Evolutionary conservation across 2,113 vertebrate species (phyloP).

Genomic region (Physeter macrocephalus): DNA sequence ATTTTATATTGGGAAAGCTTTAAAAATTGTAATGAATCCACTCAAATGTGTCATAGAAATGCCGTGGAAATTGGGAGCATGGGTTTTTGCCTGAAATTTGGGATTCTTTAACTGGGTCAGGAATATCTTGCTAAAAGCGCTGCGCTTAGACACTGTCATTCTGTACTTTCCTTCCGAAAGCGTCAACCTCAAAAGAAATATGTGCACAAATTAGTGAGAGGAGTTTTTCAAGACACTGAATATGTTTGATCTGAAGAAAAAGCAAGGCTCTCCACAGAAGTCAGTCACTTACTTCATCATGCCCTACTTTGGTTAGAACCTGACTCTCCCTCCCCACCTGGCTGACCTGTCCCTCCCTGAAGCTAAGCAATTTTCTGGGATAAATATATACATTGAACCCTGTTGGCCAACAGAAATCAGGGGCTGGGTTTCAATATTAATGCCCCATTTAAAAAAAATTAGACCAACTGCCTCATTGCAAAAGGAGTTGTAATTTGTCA

Average conservation of each 20-base stretch:
- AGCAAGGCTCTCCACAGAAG: background rate
- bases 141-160: constrained; percentile 27
- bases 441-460: background rate
- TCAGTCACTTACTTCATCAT: background rate
- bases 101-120: constrained; percentile 60
- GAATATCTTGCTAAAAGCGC: constrained; percentile 50
- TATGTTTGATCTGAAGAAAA: constrained; percentile 37
- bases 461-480: background rate
- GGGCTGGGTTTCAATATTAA: background rate
- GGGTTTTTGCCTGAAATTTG: background rate
- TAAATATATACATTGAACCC: background rate
- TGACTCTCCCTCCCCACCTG: background rate
- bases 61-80: constrained; percentile 23
- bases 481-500: background rate
- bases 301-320: background rate
- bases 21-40: constrained; percentile 25
- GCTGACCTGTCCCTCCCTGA: background rate
- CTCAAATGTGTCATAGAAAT: constrained; percentile 16
- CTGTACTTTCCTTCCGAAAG: constrained; percentile 36
- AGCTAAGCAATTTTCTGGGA: constrained; percentile 7
- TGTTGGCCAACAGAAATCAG: background rate
- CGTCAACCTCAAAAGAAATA: constrained; percentile 49
- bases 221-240: constrained; percentile 19
- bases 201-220: constrained; percentile 31
- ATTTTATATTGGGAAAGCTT: constrained; percentile 35